These are phyloP conservation scores for Echinometra lucunter DNA, from an alignment of 53 echinoderm and acorn worm genomes.

Conservation along the genomic window DNA sequence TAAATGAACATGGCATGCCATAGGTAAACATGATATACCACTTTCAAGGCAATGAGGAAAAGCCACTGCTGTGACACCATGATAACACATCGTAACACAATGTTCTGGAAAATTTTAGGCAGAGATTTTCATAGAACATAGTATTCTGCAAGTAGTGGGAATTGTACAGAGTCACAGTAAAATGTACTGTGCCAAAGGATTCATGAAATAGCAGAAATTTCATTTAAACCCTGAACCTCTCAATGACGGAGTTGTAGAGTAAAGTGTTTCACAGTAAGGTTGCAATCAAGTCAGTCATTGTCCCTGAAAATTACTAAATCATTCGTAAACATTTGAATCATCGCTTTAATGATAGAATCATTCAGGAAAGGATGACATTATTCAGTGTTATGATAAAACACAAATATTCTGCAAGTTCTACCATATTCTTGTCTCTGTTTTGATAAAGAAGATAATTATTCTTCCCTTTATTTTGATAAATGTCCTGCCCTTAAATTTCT, in stretches of 20 bases:
- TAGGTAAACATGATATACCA: neutral
- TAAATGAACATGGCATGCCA: neutral
- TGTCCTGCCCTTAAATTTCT: too few species aligned
- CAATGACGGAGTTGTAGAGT: neutral
- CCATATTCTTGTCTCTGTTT: too few species aligned
- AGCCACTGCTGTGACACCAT: neutral
- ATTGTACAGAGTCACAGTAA: neutral
- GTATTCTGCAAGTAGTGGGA: neutral
- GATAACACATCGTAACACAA: neutral
- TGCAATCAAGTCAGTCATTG: too few species aligned
- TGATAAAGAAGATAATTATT: too few species aligned
- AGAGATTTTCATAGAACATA: neutral
- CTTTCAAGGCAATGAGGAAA: neutral
- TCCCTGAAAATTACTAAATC: too few species aligned
- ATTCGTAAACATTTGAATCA: too few species aligned
- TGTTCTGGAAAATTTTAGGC: neutral
- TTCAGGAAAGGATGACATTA: too few species aligned
- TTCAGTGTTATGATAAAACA: too few species aligned
- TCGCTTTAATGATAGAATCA: too few species aligned
- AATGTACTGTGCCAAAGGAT: neutral
- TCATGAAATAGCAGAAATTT: neutral
- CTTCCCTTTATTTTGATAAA: too few species aligned
- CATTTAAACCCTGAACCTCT: neutral
- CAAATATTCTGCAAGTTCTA: too few species aligned
- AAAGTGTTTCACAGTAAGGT: too few species aligned